Conservation (phyloP, 2,888 invertebrate species). For the Phortica magna region DNA sequence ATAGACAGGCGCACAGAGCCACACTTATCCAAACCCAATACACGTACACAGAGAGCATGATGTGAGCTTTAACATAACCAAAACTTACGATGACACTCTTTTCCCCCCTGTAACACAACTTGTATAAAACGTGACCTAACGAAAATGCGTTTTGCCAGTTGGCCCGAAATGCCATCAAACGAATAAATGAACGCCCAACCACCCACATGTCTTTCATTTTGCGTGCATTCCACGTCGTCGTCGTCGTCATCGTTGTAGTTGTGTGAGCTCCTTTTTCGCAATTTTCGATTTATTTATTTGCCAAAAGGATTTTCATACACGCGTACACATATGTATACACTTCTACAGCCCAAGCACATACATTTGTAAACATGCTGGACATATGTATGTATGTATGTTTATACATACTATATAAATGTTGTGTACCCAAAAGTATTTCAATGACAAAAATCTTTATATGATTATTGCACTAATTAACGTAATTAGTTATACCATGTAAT, state of each 20-base stretch:
- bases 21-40: conserved; percentile 48
- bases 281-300: conserved; percentile 18
- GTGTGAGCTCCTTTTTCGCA: not conserved
- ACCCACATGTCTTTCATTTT: not conserved
- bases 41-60: conserved; percentile 31
- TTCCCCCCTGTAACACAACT: conserved; percentile 28
- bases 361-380: not conserved
- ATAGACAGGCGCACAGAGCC: conserved; percentile 47
- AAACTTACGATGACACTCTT: not conserved
- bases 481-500: not conserved
- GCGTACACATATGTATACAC: too few species aligned
- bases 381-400: too few species aligned
- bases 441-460: not conserved
- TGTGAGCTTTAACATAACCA: not conserved
- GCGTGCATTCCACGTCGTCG: not conserved
- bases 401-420: too few species aligned
- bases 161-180: not conserved
- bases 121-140: conserved; percentile 59
- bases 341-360: too few species aligned
- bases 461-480: not conserved
- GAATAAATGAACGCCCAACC: not conserved
- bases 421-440: too few species aligned
- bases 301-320: conserved; percentile 10
- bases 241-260: conserved; percentile 30
- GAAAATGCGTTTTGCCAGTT: conserved; percentile 66